Evolutionary conservation across 2,113 vertebrate species (phyloP), one percentile per base, ranked within the genome.

Genomic region (Recurvirostra avosetta): DNA sequence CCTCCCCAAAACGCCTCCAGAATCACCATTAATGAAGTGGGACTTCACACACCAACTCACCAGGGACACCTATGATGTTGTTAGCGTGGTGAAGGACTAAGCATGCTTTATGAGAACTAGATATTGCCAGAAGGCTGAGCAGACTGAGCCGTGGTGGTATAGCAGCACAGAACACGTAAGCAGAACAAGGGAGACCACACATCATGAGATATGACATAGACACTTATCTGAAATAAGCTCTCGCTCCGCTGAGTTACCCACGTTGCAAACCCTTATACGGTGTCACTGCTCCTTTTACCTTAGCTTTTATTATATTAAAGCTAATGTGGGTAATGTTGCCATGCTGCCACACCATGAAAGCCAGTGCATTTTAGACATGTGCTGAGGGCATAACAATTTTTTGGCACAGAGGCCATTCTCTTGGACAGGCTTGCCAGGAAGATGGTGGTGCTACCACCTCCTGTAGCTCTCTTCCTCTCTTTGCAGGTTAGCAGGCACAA

Each of bases 281-380:
- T 38, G 38, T 38, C 17, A 15, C 66, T 73, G 40, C 32, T 78
- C 10, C 56, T 68, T 88, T 45, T 9, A 62, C 36, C 25, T 38
- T 83, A 21, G 47, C 22, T 78, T 88, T 88, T 55, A 73, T 67
- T 53, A 38, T 36, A 49, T 73, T 72, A 55, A 61, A 77, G 41
- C 13, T 55, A 49, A 27, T 40, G 11, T n/a, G 52, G 10, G 14
- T 32, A 66, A 84, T 11, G 26, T 86, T 53, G 40, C 88, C 14
- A 10, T 61, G 36, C 77, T 62, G 36, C 45, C 23, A 40, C 13
- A 32, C 27, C 41, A 30, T 15, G n/a, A 30, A 3, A 77, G 9
- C 29, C 38, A 32, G 30, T 0, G 1, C 14, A 15, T 50, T 78
- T 73, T 32, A 50, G 36, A n/a, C n/a, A 11, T 8, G 22, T 0